phyloP scores from a whole-genome alignment of 2,113 vertebrate genomes.

The Noturus placidus region DNA sequence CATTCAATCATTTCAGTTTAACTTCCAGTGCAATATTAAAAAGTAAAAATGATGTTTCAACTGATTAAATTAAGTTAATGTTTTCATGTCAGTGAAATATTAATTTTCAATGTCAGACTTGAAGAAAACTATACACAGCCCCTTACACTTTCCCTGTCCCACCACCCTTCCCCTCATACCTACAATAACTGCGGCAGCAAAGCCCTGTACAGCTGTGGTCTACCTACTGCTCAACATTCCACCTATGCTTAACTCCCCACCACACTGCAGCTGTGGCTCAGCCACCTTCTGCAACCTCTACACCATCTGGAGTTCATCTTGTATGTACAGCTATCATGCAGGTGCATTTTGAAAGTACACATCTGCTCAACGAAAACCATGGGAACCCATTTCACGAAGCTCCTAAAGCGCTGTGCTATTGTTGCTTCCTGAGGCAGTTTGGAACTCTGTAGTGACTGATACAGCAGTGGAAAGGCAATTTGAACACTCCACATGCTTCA shows the following conservation, averaged over 20 bases:
- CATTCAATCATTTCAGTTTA: background rate
- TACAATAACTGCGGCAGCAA: background rate
- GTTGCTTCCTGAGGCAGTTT: background rate
- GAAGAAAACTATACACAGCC: background rate
- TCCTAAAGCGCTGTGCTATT: background rate
- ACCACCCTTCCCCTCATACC: background rate
- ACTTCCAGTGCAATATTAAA: background rate
- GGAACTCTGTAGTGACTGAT: background rate
- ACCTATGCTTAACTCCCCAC: background rate
- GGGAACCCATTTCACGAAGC: background rate
- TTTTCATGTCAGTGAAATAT: background rate
- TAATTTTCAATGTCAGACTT: background rate
- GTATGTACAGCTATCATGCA: background rate
- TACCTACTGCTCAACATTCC: background rate
- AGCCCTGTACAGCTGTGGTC: too few species aligned
- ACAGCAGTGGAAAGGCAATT: background rate
- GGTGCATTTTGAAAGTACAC: background rate
- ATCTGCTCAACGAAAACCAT: background rate
- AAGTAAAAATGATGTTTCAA: background rate
- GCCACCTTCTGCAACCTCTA: background rate
- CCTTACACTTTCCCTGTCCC: background rate
- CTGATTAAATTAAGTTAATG: background rate
- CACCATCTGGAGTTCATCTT: background rate
- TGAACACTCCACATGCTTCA: background rate
- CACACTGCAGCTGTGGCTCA: conserved; percentile 1